Evolutionary conservation across 2,888 invertebrate species (phyloP), one percentile per base, ranked within the genome.

Genomic region (Crioceris asparagi): DNA sequence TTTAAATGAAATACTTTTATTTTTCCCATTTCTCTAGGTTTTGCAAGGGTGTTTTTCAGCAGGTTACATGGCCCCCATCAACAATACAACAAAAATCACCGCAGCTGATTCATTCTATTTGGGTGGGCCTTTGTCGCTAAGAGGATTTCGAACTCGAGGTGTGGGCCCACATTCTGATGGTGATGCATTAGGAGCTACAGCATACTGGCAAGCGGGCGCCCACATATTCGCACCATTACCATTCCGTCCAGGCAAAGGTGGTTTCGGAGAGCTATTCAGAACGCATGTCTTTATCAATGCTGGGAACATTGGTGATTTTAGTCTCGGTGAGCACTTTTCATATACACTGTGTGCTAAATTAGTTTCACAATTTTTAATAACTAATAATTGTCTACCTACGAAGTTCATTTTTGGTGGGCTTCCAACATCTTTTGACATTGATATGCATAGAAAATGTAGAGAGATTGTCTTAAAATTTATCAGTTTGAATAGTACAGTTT

Each of bases 221-320:
- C 96, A 97, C 67, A 55, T 92, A 17, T 96, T 83, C 70, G 77
- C 84, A 2, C 94, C 94, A 7, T 70, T 98, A 40, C 94, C 94
- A 11, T 92, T 92, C 66, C 73, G 77, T 45, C 80, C 83, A 3
- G 79, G 83, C 8, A 73, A 75, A 52, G 81, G 81, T 29, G 81
- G 83, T 5, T 74, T 93, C 47, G 85, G 83, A 1, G 83, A 90
- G 48, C 70, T 88, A 49, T 85, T 96, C 61, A 75, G 87, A 42
- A 77, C 86, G 26, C 97, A 98, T 65, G 70, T 83, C 37, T 98
- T 97, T 65, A 61, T 90, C 43, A 93, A 91, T 62, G 78, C 78
- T 35, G 96, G 94, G 48, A 90, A 88, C 23, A 23, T n/a, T n/a
- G n/a, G n/a, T n/a, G n/a, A n/a, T n/a, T n/a, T n/a, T n/a, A n/a